Conservation (phyloP, 2,888 invertebrate genomes). For the Colletes collaris region DNA sequence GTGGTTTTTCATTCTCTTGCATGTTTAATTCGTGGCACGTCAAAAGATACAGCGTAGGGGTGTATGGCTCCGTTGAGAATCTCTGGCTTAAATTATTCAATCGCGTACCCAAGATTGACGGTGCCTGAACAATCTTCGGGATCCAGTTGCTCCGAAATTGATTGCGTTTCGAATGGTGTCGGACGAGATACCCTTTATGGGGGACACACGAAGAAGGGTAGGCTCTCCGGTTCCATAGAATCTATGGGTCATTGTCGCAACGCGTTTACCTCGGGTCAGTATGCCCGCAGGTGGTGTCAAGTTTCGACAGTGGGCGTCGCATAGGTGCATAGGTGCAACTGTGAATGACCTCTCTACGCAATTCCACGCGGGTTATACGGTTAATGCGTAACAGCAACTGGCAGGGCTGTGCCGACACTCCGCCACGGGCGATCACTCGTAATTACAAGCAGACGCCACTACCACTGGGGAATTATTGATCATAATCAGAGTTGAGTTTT, state of each 20-base stretch:
- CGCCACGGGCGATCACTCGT: constrained; percentile 24
- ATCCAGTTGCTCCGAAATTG: not conserved
- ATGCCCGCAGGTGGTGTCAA: constrained; percentile 38
- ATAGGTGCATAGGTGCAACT: constrained; percentile 19
- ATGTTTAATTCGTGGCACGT: too few relatives aligned
- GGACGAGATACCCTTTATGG: constrained; percentile 25
- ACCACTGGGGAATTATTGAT: constrained; percentile 51
- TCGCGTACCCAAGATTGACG: too few relatives aligned
- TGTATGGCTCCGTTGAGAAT: too few relatives aligned
- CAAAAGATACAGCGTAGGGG: too few relatives aligned
- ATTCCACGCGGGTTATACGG: constrained; percentile 43
- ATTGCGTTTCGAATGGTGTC: constrained; percentile 5
- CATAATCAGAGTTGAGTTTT: constrained; percentile 29
- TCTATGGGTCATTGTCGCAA: constrained; percentile 36
- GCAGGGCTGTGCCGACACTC: constrained; percentile 40
- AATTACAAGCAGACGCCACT: constrained; percentile 55
- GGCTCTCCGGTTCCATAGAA: constrained; percentile 30
- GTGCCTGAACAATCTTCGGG: not conserved
- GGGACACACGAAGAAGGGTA: constrained; percentile 6
- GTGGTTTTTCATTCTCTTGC: too few relatives aligned
- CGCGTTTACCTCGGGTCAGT: constrained; percentile 24
- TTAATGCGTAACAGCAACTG: constrained; percentile 64
- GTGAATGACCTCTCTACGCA: constrained; percentile 40
- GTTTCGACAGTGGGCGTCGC: constrained; percentile 29
- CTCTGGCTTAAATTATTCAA: too few relatives aligned